Percentiles rank a stretch among this genome's conserved stretches.
Evolutionary conservation across 2,888 invertebrate genomes (phyloP).

Genomic region (Pollenia labialis): DNA sequence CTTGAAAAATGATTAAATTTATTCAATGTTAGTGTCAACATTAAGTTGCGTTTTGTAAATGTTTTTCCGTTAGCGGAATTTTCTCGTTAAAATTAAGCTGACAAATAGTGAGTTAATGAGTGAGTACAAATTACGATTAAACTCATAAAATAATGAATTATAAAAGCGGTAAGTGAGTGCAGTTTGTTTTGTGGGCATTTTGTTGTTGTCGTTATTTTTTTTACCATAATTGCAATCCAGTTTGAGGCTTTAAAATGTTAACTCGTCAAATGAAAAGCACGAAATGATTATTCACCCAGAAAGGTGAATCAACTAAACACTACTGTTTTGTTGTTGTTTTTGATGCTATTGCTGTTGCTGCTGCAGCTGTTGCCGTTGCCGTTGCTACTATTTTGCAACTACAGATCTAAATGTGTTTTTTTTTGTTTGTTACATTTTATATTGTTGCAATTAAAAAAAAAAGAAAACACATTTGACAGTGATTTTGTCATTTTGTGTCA

Average conservation of each 20-base stretch:
- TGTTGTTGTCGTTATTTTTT: slow-evolving; percentile 47
- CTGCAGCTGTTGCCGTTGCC: slow-evolving; percentile 46
- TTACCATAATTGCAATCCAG: slow-evolving; percentile 84
- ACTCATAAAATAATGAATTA: slow-evolving; percentile 51
- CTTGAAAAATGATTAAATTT: too few relatives aligned
- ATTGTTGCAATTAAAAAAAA: slow-evolving; percentile 7
- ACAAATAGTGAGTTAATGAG: slow-evolving; percentile 10
- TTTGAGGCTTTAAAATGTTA: slow-evolving; percentile 81
- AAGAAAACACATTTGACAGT: slow-evolving; percentile 53
- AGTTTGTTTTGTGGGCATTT: slow-evolving; percentile 11
- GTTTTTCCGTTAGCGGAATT: not conserved
- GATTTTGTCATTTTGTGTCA: slow-evolving; percentile 63
- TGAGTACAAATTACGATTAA: slow-evolving; percentile 31
- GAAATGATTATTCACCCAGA: slow-evolving; percentile 39
- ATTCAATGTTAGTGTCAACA: not conserved
- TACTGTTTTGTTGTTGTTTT: not conserved
- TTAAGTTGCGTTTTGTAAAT: not conserved
- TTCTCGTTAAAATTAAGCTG: not conserved
- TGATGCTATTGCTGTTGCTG: slow-evolving; percentile 30
- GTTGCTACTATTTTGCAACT: slow-evolving; percentile 46
- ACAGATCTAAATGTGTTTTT: slow-evolving; percentile 51
- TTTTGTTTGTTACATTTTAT: slow-evolving; percentile 24
- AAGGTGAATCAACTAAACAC: slow-evolving; percentile 58
- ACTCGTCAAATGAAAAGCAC: slow-evolving; percentile 74
- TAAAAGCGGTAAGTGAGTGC: slow-evolving; percentile 60